Percentiles rank a stretch among this genome's conserved stretches.
phyloP scores from a whole-genome alignment of 2,888 invertebrate species.

The Apocheima hispidaria region DNA sequence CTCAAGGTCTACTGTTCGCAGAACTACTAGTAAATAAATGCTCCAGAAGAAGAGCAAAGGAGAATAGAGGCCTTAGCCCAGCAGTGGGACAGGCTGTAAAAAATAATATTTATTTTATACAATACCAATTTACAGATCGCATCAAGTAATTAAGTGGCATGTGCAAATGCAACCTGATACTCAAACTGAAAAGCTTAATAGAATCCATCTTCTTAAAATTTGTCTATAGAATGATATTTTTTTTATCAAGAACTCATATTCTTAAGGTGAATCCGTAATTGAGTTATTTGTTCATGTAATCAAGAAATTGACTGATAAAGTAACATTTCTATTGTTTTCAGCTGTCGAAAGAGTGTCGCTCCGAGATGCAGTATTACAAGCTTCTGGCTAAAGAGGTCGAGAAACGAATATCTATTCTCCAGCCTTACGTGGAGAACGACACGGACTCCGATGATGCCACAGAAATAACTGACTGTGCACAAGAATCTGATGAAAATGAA shows the following conservation, averaged over 20 bases:
- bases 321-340: slow-evolving; percentile 63
- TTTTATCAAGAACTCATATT: slow-evolving; percentile 21
- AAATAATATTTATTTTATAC: slow-evolving; percentile 1
- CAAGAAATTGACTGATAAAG: slow-evolving; percentile 23
- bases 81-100: too few species aligned
- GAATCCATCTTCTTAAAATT: slow-evolving; percentile 21
- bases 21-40: too few species aligned
- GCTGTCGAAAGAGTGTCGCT: slow-evolving; percentile 88
- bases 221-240: slow-evolving; percentile 28
- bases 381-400: slow-evolving; percentile 89
- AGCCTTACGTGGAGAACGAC: slow-evolving; percentile 68
- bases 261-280: slow-evolving; percentile 32
- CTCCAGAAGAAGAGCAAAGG: too few species aligned
- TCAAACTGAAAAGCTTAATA: slow-evolving; percentile 23
- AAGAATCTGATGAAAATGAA: slow-evolving; percentile 53
- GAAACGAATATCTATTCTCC: slow-evolving; percentile 79
- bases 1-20: too few species aligned
- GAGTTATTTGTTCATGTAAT: slow-evolving; percentile 25
- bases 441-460: slow-evolving; percentile 66
- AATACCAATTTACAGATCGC: slow-evolving; percentile 30
- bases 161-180: slow-evolving; percentile 23
- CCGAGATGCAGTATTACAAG: slow-evolving; percentile 89
- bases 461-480: slow-evolving; percentile 67
- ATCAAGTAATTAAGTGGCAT: slow-evolving; percentile 13
- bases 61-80: too few species aligned